Evolutionary conservation across 2,797 vertebrate species (phyloP).

Genomic region (Lophius americanus): DNA sequence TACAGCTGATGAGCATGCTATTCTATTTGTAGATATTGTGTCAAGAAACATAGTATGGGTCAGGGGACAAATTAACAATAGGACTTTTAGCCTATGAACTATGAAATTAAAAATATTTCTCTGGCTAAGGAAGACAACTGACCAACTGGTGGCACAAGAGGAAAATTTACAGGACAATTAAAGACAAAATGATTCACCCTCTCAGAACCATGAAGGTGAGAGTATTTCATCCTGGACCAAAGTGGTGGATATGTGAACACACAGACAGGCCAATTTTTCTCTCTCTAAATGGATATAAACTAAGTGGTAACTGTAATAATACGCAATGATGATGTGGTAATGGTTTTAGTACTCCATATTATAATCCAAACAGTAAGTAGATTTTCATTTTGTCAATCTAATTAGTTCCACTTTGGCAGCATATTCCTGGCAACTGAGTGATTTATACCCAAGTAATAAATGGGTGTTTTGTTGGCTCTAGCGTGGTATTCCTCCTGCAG

Average conservation of each 20-base stretch:
- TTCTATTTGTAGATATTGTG: not conserved
- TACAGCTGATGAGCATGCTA: not conserved
- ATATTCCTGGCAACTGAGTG: constrained; percentile 55
- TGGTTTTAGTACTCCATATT: constrained; percentile 19
- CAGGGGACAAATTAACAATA: not conserved
- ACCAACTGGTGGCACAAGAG: not conserved
- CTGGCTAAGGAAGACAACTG: not conserved
- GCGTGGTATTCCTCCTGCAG: constrained; percentile 60
- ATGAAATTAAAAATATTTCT: not conserved
- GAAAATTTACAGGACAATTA: not conserved
- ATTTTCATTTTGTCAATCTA: constrained; percentile 63
- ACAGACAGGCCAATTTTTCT: not conserved
- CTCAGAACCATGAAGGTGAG: not conserved
- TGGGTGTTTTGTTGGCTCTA: constrained; percentile 53
- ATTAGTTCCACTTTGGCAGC: constrained; percentile 63
- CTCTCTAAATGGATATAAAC: not conserved
- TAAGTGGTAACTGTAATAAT: not conserved
- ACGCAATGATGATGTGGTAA: constrained; percentile 7
- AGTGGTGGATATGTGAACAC: not conserved
- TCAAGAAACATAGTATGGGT: not conserved
- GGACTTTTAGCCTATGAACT: not conserved
- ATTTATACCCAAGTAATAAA: constrained; percentile 73
- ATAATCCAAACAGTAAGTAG: constrained; percentile 27
- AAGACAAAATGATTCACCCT: constrained; percentile 3
- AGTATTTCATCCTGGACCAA: not conserved